Conservation (phyloP, 1,140 invertebrate species). For the Gryon sp. region DNA sequence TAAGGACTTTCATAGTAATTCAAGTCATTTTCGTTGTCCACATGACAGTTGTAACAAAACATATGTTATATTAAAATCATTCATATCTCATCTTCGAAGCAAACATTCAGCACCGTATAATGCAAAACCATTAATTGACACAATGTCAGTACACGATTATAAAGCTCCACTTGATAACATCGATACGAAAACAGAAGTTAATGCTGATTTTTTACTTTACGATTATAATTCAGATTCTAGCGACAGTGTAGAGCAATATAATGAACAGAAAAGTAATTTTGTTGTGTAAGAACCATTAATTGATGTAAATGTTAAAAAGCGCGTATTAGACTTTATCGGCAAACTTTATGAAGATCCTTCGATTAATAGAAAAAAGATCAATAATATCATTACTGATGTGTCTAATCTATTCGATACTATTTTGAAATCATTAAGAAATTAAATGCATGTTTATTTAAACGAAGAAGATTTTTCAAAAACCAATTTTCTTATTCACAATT, state of each 20-base stretch:
- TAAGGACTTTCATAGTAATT: conserved; percentile 4
- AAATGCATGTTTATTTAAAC: background rate
- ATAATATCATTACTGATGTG: conserved; percentile 7
- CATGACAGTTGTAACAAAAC: conserved; percentile 10
- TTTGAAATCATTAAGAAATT: background rate
- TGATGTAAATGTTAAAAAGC: background rate
- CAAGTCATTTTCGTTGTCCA: conserved; percentile 16
- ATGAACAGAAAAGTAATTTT: background rate
- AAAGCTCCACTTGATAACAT: no score
- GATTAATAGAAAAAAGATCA: conserved; percentile 14
- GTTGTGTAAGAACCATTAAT: background rate
- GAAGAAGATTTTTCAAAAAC: conserved; percentile 5
- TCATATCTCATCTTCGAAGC: conserved; percentile 7
- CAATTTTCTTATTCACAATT: no score
- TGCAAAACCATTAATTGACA: background rate
- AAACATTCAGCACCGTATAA: background rate
- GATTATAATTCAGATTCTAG: no score
- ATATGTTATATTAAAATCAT: conserved; percentile 14
- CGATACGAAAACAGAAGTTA: no score
- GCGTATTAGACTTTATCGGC: no score
- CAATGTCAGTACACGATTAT: no score
- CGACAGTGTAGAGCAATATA: no score
- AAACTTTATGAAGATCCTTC: conserved; percentile 14
- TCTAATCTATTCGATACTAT: background rate
- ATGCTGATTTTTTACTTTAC: no score